Conservation (phyloP, 2,888 invertebrate genomes). For the Conomelus anceps region DNA sequence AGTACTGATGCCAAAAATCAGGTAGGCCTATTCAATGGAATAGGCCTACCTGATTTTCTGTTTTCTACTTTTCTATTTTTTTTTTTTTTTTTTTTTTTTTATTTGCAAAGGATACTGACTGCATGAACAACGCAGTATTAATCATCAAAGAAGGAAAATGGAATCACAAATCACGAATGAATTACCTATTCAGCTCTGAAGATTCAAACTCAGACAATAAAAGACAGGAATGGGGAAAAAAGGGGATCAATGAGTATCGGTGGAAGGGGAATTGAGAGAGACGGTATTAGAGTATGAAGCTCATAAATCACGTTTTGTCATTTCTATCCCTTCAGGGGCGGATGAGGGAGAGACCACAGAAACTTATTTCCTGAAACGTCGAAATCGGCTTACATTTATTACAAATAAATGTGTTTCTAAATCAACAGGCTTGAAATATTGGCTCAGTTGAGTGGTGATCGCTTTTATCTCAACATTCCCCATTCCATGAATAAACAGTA, state of each 20-base stretch:
- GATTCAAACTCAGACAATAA: background rate
- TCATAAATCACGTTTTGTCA: background rate
- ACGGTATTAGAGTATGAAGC: background rate
- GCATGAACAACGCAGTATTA: too few species aligned
- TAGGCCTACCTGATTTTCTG: too few species aligned
- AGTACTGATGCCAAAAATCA: too few species aligned
- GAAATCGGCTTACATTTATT: background rate
- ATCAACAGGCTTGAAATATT: background rate
- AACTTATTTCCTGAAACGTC: background rate
- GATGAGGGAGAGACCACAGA: background rate
- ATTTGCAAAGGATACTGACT: too few species aligned
- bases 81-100: too few species aligned
- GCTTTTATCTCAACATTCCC: background rate
- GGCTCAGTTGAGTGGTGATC: background rate
- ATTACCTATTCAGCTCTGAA: background rate
- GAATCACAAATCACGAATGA: too few species aligned
- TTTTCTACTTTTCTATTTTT: too few species aligned
- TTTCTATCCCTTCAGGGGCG: background rate
- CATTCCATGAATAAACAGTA: background rate
- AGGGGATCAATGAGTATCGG: background rate
- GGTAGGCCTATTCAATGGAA: too few species aligned
- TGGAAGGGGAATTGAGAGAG: too few species aligned
- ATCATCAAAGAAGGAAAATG: too few species aligned
- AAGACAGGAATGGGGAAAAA: background rate
- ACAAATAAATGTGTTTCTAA: background rate